Evolutionary conservation across 2,113 vertebrate species (phyloP).

Genomic region (Oryzias melastigma): DNA sequence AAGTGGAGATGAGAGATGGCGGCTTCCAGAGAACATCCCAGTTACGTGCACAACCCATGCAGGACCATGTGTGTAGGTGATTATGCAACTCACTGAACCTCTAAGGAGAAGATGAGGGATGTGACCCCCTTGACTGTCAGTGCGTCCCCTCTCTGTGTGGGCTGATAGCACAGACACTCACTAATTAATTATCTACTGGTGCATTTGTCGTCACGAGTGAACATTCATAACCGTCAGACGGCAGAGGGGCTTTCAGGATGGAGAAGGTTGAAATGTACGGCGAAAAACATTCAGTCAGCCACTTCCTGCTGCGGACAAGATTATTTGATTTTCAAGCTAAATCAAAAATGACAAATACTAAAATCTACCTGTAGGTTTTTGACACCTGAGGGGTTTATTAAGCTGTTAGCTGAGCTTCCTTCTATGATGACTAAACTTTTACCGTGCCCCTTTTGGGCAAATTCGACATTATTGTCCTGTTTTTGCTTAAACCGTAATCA

Average conservation of each 20-base stretch:
- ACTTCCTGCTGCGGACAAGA: constrained; percentile 5
- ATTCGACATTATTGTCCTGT: too few species aligned
- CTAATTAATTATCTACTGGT: constrained; percentile 60
- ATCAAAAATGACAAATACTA: too few species aligned
- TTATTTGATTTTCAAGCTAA: background rate
- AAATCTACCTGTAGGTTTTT: too few species aligned
- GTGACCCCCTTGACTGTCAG: constrained; percentile 47
- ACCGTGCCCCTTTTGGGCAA: too few species aligned
- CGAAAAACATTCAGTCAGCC: constrained; percentile 11
- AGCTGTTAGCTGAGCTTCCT: too few species aligned
- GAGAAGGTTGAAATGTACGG: background rate
- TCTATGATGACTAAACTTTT: too few species aligned
- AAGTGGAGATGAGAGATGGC: constrained; percentile 36
- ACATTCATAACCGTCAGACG: constrained; percentile 26
- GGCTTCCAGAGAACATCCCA: constrained; percentile 19
- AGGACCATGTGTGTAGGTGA: constrained; percentile 13
- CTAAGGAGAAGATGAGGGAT: constrained; percentile 52
- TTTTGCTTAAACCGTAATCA: too few species aligned
- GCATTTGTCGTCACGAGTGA: constrained; percentile 30
- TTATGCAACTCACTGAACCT: constrained; percentile 33
- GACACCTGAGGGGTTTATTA: too few species aligned
- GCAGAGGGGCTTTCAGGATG: constrained; percentile 3
- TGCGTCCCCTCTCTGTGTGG: constrained; percentile 40
- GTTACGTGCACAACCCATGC: background rate
- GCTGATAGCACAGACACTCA: constrained; percentile 42